phyloP scores from a whole-genome alignment of 2,113 vertebrate species.

The Nothobranchius furzeri region DNA sequence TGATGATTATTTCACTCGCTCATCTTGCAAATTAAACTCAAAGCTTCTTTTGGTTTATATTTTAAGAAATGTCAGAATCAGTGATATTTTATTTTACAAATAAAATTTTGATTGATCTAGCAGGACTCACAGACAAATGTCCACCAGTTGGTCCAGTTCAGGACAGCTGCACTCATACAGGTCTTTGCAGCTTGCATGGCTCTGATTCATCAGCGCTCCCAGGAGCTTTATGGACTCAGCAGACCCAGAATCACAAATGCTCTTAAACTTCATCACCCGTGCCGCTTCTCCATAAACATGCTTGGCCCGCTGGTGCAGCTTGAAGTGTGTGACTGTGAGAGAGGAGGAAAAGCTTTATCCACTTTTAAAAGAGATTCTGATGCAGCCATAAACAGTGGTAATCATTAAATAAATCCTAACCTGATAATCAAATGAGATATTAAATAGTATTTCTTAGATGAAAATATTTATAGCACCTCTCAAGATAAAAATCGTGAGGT shows the following conservation, averaged over 20 bases:
- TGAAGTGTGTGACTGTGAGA: constrained; percentile 84
- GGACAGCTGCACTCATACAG: constrained; percentile 96
- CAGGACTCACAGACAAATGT: constrained; percentile 90
- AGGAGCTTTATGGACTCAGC: constrained; percentile 79
- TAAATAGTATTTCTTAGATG: too few relatives aligned
- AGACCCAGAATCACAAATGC: constrained; percentile 83
- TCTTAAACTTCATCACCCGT: constrained; percentile 88
- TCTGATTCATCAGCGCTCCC: constrained; percentile 94
- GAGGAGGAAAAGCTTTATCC: not conserved
- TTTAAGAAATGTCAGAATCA: too few relatives aligned
- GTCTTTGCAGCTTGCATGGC: constrained; percentile 92
- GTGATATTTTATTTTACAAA: too few relatives aligned
- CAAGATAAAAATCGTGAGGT: too few relatives aligned
- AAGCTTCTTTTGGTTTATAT: too few relatives aligned
- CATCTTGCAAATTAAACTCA: too few relatives aligned
- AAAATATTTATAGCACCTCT: too few relatives aligned
- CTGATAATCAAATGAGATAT: too few relatives aligned
- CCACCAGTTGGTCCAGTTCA: constrained; percentile 92
- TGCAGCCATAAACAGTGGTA: not conserved
- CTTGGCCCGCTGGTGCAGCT: constrained; percentile 89
- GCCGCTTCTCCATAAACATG: constrained; percentile 94
- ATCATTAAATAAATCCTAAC: too few relatives aligned
- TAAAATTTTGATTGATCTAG: not conserved
- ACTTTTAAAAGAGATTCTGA: not conserved
- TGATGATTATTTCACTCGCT: too few relatives aligned